Conservation (phyloP, 1,140 invertebrate species). For the Aphelenchoides avenae region DNA sequence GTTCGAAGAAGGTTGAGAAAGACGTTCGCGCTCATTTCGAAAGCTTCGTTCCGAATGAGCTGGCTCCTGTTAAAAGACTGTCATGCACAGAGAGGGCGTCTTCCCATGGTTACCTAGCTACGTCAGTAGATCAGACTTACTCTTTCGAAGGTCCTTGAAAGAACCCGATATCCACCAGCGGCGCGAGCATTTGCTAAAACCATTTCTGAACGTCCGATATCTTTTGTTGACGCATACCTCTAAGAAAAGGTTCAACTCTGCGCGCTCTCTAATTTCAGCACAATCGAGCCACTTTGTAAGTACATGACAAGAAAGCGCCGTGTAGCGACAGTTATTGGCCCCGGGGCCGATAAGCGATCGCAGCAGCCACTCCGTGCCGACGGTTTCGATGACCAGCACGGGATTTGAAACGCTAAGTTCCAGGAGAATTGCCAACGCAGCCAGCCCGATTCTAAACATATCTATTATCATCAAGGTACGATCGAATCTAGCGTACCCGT, state of each 20-base stretch:
- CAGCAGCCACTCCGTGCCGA: slow-evolving; percentile 31
- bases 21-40: slow-evolving; percentile 1
- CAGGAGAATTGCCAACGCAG: slow-evolving; percentile 21
- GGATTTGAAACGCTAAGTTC: slow-evolving; percentile 23
- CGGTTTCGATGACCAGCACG: slow-evolving; percentile 11
- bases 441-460: slow-evolving; percentile 10
- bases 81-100: neutral
- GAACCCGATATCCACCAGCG: slow-evolving; percentile 30
- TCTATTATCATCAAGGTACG: too few species aligned
- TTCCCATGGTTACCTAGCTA: slow-evolving; percentile 2
- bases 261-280: slow-evolving; percentile 20
- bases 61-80: neutral
- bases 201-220: neutral
- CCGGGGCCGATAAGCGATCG: slow-evolving; percentile 8
- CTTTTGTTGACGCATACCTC: slow-evolving; percentile 3
- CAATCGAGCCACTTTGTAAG: slow-evolving; percentile 27
- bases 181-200: slow-evolving; percentile 32
- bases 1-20: slow-evolving; percentile 29
- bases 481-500: too few species aligned
- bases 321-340: slow-evolving; percentile 4
- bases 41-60: neutral
- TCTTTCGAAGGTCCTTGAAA: slow-evolving; percentile 21
- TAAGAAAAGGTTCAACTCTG: slow-evolving; percentile 25
- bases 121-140: neutral
- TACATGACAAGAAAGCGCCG: slow-evolving; percentile 4